phyloP scores from a whole-genome alignment of 64 coral and sea anemone species.

The Porites australiensis region DNA sequence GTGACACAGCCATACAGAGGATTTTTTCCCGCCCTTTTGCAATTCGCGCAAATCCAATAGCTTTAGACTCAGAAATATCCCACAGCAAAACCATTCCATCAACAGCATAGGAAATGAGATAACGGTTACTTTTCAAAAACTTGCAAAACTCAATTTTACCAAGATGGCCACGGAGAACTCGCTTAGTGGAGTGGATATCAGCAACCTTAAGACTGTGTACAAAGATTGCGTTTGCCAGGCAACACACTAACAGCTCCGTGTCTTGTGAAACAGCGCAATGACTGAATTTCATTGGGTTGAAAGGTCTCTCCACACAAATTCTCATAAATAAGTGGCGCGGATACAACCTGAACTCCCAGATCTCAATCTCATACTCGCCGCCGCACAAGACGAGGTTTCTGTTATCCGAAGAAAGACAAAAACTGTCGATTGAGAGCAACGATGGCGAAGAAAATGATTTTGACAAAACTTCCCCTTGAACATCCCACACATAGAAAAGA shows the following conservation, averaged over 20 bases:
- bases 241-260: constrained; percentile 23
- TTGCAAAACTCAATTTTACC: constrained; percentile 49
- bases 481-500: background rate
- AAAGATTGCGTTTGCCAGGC: constrained; percentile 29
- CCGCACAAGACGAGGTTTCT: background rate
- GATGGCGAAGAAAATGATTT: background rate
- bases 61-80: constrained; percentile 9
- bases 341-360: background rate
- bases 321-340: background rate
- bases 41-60: background rate
- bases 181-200: background rate
- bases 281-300: background rate
- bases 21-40: background rate
- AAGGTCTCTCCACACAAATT: background rate
- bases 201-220: background rate
- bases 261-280: constrained; percentile 34
- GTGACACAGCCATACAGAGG: constrained; percentile 12
- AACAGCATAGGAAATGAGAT: constrained; percentile 40
- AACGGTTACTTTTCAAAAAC: constrained; percentile 36
- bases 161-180: background rate
- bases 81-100: constrained; percentile 37
- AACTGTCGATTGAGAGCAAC: background rate
- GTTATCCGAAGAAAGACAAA: background rate
- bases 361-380: background rate
- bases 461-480: background rate